Percentiles rank a stretch among this genome's conserved stretches.
These are phyloP conservation scores for Acrossocheilus fasciatus DNA, from an alignment of 2,797 vertebrate genomes.

Conservation along the genomic window DNA sequence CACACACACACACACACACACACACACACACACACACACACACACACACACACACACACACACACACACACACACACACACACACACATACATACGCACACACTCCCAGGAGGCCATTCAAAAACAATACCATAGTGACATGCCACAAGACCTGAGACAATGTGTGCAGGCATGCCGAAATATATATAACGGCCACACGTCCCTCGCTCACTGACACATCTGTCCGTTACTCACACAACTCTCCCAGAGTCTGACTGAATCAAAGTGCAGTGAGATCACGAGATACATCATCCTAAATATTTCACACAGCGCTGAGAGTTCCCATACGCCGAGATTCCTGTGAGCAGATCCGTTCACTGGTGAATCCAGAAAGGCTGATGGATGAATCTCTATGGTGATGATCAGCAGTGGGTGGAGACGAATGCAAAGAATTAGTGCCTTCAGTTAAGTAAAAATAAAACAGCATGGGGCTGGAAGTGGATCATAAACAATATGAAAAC, in stretches of 20 bases:
- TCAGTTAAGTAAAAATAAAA: slow-evolving; percentile 53
- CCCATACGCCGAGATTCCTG: slow-evolving; percentile 51
- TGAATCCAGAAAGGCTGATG: slow-evolving; percentile 53
- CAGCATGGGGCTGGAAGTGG: slow-evolving; percentile 41
- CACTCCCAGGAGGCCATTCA: slow-evolving; percentile 44
- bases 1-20: no score
- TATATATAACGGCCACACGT: slow-evolving; percentile 54
- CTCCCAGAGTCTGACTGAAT: slow-evolving; percentile 27
- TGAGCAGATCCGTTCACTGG: slow-evolving; percentile 43
- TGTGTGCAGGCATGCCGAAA: slow-evolving; percentile 64
- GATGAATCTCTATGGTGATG: slow-evolving; percentile 60
- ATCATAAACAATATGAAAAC: slow-evolving; percentile 44
- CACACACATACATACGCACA: neutral
- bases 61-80: no score
- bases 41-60: no score
- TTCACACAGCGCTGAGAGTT: slow-evolving; percentile 46
- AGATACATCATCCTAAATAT: slow-evolving; percentile 17
- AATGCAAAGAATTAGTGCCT: slow-evolving; percentile 50
- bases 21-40: no score
- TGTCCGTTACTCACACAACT: slow-evolving; percentile 30
- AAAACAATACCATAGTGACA: slow-evolving; percentile 60
- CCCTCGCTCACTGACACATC: slow-evolving; percentile 33
- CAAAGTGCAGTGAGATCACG: slow-evolving; percentile 48
- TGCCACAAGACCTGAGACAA: slow-evolving; percentile 60
- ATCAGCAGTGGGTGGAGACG: slow-evolving; percentile 57